phyloP scores from a whole-genome alignment of 2,888 invertebrate species.

The Lingula anatina region DNA sequence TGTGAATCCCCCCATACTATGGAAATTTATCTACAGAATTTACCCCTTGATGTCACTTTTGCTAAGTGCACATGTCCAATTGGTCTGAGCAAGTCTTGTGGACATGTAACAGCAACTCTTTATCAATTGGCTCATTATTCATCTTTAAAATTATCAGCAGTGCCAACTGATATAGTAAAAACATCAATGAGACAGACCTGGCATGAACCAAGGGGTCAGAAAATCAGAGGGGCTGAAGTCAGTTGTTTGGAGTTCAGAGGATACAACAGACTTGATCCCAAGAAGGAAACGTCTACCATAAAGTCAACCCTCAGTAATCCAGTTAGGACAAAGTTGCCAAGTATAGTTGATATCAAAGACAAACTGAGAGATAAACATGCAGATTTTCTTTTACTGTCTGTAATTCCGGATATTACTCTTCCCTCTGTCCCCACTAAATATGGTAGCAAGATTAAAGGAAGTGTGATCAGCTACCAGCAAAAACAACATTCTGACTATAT shows the following conservation, averaged over 20 bases:
- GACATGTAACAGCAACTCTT: conserved; percentile 4
- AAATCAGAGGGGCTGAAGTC: conserved; percentile 2
- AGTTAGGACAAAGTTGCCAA: too few species aligned
- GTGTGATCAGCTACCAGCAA: too few species aligned
- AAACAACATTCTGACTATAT: too few species aligned
- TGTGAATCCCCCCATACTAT: not conserved
- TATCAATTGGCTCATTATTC: conserved; percentile 7
- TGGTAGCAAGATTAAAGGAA: too few species aligned
- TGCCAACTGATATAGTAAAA: conserved; percentile 9
- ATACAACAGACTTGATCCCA: not conserved
- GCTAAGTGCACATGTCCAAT: conserved; percentile 6
- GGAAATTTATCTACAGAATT: not conserved
- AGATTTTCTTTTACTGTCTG: too few species aligned
- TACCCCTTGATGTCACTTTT: not conserved
- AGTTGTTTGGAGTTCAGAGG: conserved; percentile 6
- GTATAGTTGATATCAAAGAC: too few species aligned
- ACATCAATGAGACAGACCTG: conserved; percentile 9
- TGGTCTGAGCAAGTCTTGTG: conserved; percentile 4
- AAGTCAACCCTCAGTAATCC: conserved; percentile 4
- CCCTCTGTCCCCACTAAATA: too few species aligned
- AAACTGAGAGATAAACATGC: too few species aligned
- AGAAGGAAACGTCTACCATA: conserved; percentile 1
- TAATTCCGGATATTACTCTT: too few species aligned
- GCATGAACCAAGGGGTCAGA: conserved; percentile 6
- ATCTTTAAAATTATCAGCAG: not conserved